Base-by-base conservation (phyloP, 2,888 invertebrate species). In the Paralinhomoeus sp. region DNA sequence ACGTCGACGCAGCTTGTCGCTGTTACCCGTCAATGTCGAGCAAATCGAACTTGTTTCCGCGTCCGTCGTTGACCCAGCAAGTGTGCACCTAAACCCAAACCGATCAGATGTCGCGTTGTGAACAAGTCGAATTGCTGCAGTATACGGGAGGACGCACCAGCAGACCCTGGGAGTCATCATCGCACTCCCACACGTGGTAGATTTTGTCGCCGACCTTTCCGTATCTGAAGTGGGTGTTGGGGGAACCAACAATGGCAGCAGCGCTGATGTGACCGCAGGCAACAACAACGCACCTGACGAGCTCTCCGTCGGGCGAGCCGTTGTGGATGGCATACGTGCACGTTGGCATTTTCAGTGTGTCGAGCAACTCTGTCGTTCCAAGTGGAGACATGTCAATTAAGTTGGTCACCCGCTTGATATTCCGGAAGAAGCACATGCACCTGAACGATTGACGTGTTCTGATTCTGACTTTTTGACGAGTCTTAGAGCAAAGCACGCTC, bases 361-460 rank as follows among this genome's bases (percentile, higher is more conserved):
- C 56, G 22, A 56, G 40, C 35, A 56, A 45, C 21, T 55, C 55
- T 23, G 51, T 55, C 34, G 53, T 52, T 18, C 48, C 50, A n/a
- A 53, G 42, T 21, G 43, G 41, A 24, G 49, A 49, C 31, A 56
- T 50, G 46, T 57, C 56, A 36, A 56, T 50, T n/a, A 49, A 48
- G 37, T 54, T 51, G 24, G 55, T 56, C 27, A 56, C 45, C 3
- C 51, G 53, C 43, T 55, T 53, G 40, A 57, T 49, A 45, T 51
- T 55, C 5, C 49, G 47, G 53, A 58, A 56, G 51, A 56, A 57
- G 49, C 57, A 58, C 52, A 58, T 57, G 46, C 54, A 54, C 12
- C 54, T 47, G 45, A n/a, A n/a, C n/a, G n/a, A n/a, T n/a, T n/a
- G n/a, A n/a, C n/a, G n/a, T n/a, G n/a, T n/a, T n/a, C n/a, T n/a